A percentile compares a stretch with the other conserved stretches of the same genome.
Evolutionary conservation across 2,888 invertebrate genomes (phyloP).

Genomic region (Microctonus brassicae): DNA sequence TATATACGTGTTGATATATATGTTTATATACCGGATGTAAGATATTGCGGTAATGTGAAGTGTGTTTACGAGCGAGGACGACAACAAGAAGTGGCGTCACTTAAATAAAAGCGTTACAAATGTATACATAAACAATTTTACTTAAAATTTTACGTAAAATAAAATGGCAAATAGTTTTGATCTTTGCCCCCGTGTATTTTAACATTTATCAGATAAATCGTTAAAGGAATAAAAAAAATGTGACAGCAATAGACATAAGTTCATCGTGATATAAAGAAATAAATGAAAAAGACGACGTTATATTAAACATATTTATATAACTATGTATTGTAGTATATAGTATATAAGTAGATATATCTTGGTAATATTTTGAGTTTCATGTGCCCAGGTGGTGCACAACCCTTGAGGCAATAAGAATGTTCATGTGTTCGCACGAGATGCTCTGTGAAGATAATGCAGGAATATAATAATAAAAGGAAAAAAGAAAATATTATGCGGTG

Average conservation of each 20-base stretch:
- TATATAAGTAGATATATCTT: neutral
- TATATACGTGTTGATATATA: neutral
- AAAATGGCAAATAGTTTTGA: neutral
- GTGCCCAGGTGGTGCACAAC: slow-evolving; percentile 16
- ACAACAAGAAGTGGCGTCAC: slow-evolving; percentile 6
- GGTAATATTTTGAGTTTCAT: neutral
- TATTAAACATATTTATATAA: too few species aligned
- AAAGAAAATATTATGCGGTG: too few species aligned
- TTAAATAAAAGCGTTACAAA: slow-evolving; percentile 24
- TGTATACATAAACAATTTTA: neutral
- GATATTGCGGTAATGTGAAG: neutral
- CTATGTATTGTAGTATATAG: too few species aligned
- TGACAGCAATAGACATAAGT: neutral
- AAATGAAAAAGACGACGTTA: neutral
- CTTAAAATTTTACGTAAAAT: neutral
- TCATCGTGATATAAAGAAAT: neutral
- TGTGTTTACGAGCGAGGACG: slow-evolving; percentile 19
- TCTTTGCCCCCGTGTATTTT: neutral
- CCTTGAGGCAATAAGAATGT: slow-evolving; percentile 22
- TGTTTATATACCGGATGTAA: neutral
- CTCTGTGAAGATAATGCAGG: neutral
- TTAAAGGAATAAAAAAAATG: slow-evolving; percentile 1
- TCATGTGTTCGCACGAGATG: neutral
- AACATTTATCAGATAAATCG: neutral
- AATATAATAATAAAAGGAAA: too few species aligned